Base-by-base conservation (phyloP, 2,888 invertebrate species). In the Lamproptera curius region DNA sequence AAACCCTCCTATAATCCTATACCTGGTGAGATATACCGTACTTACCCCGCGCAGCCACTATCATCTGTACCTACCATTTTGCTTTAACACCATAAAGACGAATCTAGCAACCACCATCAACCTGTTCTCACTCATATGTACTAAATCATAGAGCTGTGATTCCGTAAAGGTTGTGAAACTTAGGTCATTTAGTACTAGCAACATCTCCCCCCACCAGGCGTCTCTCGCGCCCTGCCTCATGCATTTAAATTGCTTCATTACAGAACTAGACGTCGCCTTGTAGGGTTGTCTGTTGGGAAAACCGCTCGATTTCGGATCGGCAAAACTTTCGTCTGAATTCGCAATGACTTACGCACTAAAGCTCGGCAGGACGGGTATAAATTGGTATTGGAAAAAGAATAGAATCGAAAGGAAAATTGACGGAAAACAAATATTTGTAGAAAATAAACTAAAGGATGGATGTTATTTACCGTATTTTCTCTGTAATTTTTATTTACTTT, bases 201-300 rank as follows among this genome's bases (percentile, higher is more conserved):
- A 52, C 59, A 50, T 53, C 53, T 74, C 69, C 75, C 85, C 87
- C 86, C 86, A 75, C 85, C 85, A 80, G 69, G 65, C 70, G 70
- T 63, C 75, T 73, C 81, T 81, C 85, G 79, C 82, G 85, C 86
- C 87, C 87, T 87, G 83, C 86, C 86, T 88, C 88, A 88, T 88
- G 88, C 88, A 88, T 88, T 88, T 88, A 88, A 88, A 88, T 88
- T 88, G 88, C 88, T 88, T 88, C 88, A 88, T 88, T 88, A 88
- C 80, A 69, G 83, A 79, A 77, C 79, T 83, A 85, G 85, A 85
- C 83, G 76, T 67, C 72, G 70, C 66, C 62, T 61, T 62, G 59
- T 78, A 88, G 87, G 86, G 88, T 77, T 87, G 88, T 65, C 84
- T 68, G 63, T 61, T 59, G 73, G 74, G 77, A 75, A 76, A 65